Evolutionary conservation across 2,797 vertebrate species (phyloP).

Genomic region (Apodemus agrarius): DNA sequence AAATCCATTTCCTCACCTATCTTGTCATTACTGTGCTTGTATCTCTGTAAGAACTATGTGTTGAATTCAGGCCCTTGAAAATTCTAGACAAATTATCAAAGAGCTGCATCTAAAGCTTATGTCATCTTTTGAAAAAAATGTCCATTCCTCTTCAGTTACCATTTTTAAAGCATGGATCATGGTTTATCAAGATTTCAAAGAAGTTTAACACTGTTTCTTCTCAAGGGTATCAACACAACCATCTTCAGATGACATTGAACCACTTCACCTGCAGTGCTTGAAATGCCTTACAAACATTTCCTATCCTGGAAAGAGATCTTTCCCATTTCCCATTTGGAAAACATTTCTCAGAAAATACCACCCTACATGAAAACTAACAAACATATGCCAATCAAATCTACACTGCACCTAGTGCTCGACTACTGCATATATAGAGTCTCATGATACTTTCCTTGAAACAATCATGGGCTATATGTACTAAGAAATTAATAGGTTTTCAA

Average conservation of each 20-base stretch:
- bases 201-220: neutral
- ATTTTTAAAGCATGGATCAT: fast-evolving
- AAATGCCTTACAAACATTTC: neutral
- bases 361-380: neutral
- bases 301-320: neutral
- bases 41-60: neutral
- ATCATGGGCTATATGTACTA: neutral
- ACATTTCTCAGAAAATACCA: neutral
- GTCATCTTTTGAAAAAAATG: no score
- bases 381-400: neutral
- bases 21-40: neutral
- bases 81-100: neutral
- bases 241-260: neutral
- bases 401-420: neutral
- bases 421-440: neutral
- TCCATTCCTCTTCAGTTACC: neutral
- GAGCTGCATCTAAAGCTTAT: neutral
- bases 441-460: neutral
- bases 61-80: neutral
- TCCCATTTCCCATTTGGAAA: slow-evolving; percentile 67
- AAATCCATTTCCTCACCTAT: neutral
- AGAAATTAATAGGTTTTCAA: neutral
- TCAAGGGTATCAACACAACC: neutral
- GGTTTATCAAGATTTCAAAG: neutral
- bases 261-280: no score